Evolutionary conservation across 2,113 vertebrate species (phyloP).

Genomic region (Ovis canadensis): DNA sequence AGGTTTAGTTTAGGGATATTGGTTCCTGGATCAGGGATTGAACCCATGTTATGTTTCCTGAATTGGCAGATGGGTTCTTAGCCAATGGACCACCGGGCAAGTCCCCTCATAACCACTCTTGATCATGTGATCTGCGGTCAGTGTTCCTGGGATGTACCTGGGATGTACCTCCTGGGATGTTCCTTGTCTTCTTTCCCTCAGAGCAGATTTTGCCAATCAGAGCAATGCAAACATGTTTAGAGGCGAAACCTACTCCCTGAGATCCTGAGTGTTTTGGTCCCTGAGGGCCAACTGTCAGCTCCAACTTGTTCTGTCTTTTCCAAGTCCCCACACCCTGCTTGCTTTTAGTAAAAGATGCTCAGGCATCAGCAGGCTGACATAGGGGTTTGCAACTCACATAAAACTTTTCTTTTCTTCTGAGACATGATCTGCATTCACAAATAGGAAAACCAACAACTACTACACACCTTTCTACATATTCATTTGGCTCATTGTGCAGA

Average conservation of each 20-base stretch:
- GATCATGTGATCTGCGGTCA: neutral
- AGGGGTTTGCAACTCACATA: neutral
- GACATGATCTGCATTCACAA: rapidly evolving
- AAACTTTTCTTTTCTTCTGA: neutral
- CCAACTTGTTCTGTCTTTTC: neutral
- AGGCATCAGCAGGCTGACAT: neutral
- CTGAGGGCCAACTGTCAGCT: neutral
- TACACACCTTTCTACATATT: no score
- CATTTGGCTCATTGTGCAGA: no score
- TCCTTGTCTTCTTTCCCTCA: neutral
- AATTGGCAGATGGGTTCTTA: neutral
- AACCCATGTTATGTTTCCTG: neutral
- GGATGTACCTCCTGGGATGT: neutral
- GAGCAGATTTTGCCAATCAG: neutral
- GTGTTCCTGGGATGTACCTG: neutral
- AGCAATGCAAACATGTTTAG: neutral
- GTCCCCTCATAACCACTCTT: neutral
- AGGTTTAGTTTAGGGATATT: neutral
- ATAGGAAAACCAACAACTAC: neutral
- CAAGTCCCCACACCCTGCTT: rapidly evolving
- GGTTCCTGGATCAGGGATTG: neutral
- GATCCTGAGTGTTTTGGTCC: neutral
- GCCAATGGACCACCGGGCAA: neutral
- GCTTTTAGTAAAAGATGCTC: neutral
- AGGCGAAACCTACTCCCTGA: neutral